Conservation (phyloP, 2,888 invertebrate species). For the Aproaerema taeniolella region DNA sequence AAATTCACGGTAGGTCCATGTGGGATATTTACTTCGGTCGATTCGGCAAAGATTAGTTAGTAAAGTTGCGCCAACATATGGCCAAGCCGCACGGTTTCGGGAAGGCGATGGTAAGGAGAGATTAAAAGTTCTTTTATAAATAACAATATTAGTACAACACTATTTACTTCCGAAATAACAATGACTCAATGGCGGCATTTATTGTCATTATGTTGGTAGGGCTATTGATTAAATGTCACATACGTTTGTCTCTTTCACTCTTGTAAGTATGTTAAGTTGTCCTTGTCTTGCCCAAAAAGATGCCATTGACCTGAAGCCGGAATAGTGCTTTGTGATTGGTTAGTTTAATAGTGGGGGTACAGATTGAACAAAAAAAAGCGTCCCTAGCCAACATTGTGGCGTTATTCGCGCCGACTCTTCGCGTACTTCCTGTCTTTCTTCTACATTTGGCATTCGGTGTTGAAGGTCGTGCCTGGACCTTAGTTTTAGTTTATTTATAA, state of each 20-base stretch:
- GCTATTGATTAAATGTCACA: slow-evolving; percentile 38
- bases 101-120: too few species aligned
- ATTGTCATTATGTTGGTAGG: slow-evolving; percentile 38
- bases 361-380: slow-evolving; percentile 37
- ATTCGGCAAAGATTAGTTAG: too few species aligned
- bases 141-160: neutral
- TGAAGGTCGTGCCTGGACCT: slow-evolving; percentile 70
- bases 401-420: slow-evolving; percentile 56
- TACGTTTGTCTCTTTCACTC: slow-evolving; percentile 32
- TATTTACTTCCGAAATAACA: slow-evolving; percentile 12
- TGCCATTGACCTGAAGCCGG: slow-evolving; percentile 58
- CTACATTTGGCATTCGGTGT: slow-evolving; percentile 73
- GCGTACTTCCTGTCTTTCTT: slow-evolving; percentile 60
- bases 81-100: too few species aligned
- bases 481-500: slow-evolving; percentile 68
- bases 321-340: slow-evolving; percentile 45
- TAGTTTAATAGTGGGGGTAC: slow-evolving; percentile 27
- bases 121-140: slow-evolving; percentile 5
- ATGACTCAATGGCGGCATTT: slow-evolving; percentile 32
- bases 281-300: slow-evolving; percentile 33
- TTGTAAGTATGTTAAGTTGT: slow-evolving; percentile 17
- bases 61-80: too few species aligned
- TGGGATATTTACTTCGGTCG: too few species aligned
- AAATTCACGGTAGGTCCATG: too few species aligned
- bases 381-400: slow-evolving; percentile 47